phyloP scores from a whole-genome alignment of 1,140 invertebrate genomes.

The Lordiphosa stackelbergi region DNA sequence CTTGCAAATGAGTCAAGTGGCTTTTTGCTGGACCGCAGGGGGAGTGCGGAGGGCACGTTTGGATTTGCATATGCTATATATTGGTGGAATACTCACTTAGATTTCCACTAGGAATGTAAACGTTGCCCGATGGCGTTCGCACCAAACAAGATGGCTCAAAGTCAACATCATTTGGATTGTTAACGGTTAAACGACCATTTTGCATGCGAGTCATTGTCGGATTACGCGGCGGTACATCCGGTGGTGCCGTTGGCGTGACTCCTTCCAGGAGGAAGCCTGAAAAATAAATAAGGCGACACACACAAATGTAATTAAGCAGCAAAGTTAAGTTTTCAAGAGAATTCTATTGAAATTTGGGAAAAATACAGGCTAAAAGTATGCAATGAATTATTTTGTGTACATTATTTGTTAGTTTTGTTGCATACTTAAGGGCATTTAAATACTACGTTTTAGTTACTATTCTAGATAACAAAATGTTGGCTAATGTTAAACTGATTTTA shows the following conservation, averaged over 20 bases:
- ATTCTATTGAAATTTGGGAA: no score
- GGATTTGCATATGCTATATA: slow-evolving; percentile 55
- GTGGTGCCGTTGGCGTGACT: slow-evolving; percentile 85
- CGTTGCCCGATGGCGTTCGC: slow-evolving; percentile 92
- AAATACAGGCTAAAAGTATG: no score
- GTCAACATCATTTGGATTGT: slow-evolving; percentile 87
- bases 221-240: slow-evolving; percentile 92
- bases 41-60: not conserved
- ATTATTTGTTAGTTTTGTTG: no score
- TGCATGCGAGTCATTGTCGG: slow-evolving; percentile 91
- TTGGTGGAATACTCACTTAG: slow-evolving; percentile 78
- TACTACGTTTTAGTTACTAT: no score
- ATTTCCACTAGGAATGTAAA: slow-evolving; percentile 93
- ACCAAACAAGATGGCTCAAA: slow-evolving; percentile 94
- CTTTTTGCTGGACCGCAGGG: slow-evolving; percentile 42
- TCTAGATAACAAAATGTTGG: no score
- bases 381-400: no score
- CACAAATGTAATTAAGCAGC: slow-evolving; percentile 8
- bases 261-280: slow-evolving; percentile 91
- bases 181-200: slow-evolving; percentile 83
- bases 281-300: slow-evolving; percentile 23
- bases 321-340: not conserved
- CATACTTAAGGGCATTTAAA: no score
- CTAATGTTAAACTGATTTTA: no score
- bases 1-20: slow-evolving; percentile 67